Percentiles rank a stretch among this genome's conserved stretches.
Evolutionary conservation across 2,113 vertebrate genomes (phyloP).

Genomic region (Protobothrops flavoviridis): DNA sequence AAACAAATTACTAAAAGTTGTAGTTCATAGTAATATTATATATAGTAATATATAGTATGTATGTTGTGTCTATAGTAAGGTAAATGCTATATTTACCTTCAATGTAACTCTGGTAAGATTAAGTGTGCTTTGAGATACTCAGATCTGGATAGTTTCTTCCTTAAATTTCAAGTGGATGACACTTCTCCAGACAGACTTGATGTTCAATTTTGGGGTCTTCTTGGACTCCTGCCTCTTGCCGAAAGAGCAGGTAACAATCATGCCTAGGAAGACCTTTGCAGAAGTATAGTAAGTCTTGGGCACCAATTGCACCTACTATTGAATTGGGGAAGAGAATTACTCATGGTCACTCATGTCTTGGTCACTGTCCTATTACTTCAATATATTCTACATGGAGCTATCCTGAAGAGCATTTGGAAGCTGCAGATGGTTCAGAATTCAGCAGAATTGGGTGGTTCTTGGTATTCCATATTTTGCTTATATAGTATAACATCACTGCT

Average conservation of each 20-base stretch:
- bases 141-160: neutral
- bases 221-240: neutral
- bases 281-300: neutral
- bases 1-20: neutral
- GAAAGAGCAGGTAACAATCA: neutral
- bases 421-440: neutral
- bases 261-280: neutral
- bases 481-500: neutral
- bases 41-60: neutral
- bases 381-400: neutral
- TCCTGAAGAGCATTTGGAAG: neutral
- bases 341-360: neutral
- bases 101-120: neutral
- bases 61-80: neutral
- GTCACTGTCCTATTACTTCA: neutral
- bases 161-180: neutral
- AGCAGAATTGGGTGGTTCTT: neutral
- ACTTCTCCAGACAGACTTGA: neutral
- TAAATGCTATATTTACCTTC: neutral
- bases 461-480: neutral
- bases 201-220: neutral
- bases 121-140: neutral
- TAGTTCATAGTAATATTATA: neutral
- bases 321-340: neutral
- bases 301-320: neutral